phyloP scores from a whole-genome alignment of 2,888 invertebrate species.

The Cinara cedri region DNA sequence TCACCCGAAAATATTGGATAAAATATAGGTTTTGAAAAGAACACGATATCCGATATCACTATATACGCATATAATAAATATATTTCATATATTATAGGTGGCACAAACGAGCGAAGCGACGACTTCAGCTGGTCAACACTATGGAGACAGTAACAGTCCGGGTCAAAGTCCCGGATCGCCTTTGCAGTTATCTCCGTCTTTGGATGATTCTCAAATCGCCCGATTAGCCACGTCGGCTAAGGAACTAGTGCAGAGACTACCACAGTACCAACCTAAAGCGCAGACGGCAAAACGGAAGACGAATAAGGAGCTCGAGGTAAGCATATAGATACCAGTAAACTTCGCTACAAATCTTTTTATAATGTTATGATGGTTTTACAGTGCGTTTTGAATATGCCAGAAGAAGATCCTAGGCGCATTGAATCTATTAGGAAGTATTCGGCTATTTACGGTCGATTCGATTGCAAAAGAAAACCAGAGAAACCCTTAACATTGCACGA shows the following conservation, averaged over 20 bases:
- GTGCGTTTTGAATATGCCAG: slow-evolving; percentile 89
- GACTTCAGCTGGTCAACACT: slow-evolving; percentile 48
- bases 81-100: slow-evolving; percentile 15
- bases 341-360: no score
- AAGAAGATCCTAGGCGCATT: slow-evolving; percentile 85
- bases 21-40: no score
- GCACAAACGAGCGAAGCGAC: slow-evolving; percentile 50
- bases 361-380: slow-evolving; percentile 63
- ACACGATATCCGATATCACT: no score
- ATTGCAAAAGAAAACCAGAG: slow-evolving; percentile 94
- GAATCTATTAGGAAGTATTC: slow-evolving; percentile 94
- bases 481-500: slow-evolving; percentile 96
- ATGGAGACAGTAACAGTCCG: slow-evolving; percentile 60
- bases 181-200: slow-evolving; percentile 70
- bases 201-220: slow-evolving; percentile 83
- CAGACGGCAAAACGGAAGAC: slow-evolving; percentile 87
- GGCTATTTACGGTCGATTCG: slow-evolving; percentile 97
- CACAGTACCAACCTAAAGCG: slow-evolving; percentile 86
- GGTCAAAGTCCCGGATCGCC: slow-evolving; percentile 67
- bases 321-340: slow-evolving; percentile 47
- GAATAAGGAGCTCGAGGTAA: slow-evolving; percentile 85
- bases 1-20: no score
- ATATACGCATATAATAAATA: no score
- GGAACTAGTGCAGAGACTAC: slow-evolving; percentile 79
- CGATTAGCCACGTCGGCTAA: slow-evolving; percentile 85